Evolutionary conservation across 2,888 invertebrate species (phyloP).

Genomic region (Hemicrepidius hirtus): DNA sequence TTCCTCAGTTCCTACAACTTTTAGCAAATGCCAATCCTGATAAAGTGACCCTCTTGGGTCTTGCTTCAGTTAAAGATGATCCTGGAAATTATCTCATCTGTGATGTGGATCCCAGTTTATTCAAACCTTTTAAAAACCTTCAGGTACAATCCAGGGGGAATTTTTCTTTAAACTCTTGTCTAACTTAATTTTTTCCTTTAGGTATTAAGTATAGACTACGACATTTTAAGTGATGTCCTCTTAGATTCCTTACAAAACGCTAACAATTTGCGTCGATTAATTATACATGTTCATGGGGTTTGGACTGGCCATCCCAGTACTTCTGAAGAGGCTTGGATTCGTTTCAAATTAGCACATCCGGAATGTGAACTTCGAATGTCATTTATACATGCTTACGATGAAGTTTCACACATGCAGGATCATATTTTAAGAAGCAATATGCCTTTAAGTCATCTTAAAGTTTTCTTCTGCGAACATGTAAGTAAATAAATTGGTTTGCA

Average conservation of each 20-base stretch:
- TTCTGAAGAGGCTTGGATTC: constrained; percentile 78
- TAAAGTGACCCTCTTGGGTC: constrained; percentile 77
- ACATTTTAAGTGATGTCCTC: constrained; percentile 73
- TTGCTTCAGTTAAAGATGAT: constrained; percentile 84
- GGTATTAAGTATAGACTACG: constrained; percentile 76
- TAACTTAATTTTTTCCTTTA: constrained; percentile 59
- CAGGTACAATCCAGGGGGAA: constrained; percentile 68
- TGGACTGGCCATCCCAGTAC: constrained; percentile 79
- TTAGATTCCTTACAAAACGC: constrained; percentile 66
- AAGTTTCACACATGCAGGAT: constrained; percentile 77
- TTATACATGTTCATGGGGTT: constrained; percentile 82
- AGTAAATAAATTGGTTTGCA: constrained; percentile 44
- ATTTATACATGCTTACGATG: constrained; percentile 82
- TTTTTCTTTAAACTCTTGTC: constrained; percentile 59
- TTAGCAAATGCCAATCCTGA: constrained; percentile 71
- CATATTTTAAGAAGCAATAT: constrained; percentile 80
- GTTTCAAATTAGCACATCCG: constrained; percentile 75
- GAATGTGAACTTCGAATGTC: constrained; percentile 77
- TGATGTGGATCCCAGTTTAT: constrained; percentile 75
- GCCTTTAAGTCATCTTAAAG: constrained; percentile 83
- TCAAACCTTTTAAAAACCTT: constrained; percentile 77
- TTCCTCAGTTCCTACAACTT: constrained; percentile 64
- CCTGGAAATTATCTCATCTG: constrained; percentile 79
- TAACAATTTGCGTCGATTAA: constrained; percentile 75
- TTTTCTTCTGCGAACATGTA: constrained; percentile 82